phyloP scores from a whole-genome alignment of 2,888 invertebrate species.

The Busseola fusca region DNA sequence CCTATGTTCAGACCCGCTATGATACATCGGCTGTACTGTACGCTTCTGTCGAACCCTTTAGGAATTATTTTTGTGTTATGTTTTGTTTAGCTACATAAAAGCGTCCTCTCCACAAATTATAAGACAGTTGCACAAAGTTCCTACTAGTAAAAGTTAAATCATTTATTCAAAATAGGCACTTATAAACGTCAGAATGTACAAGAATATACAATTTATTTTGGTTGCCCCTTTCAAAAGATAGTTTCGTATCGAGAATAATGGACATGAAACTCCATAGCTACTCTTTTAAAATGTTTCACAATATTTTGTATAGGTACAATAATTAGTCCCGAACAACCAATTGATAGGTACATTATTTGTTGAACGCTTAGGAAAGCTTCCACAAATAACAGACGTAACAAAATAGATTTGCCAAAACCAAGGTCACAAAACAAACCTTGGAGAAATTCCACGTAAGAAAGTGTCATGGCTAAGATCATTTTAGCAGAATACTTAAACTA shows the following conservation, averaged over 20 bases:
- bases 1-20: no score
- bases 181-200: no score
- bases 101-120: not conserved
- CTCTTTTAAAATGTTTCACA: not conserved
- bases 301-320: no score
- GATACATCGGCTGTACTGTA: no score
- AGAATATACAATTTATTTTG: no score
- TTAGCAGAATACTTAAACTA: constrained; percentile 50
- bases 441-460: constrained; percentile 10
- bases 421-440: constrained; percentile 30
- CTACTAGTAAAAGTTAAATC: not conserved
- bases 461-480: constrained; percentile 27
- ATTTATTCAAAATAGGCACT: no score
- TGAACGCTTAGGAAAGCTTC: not conserved
- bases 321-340: not conserved
- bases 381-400: constrained; percentile 1
- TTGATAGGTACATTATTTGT: no score
- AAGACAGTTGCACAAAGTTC: not conserved
- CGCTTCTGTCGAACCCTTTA: not conserved
- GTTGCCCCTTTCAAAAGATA: not conserved
- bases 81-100: not conserved
- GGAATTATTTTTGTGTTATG: not conserved
- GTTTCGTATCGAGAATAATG: not conserved
- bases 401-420: constrained; percentile 21
- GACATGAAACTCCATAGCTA: not conserved